Base-by-base conservation (phyloP, 2,888 invertebrate genomes). In the Bunonema sp. region DNA sequence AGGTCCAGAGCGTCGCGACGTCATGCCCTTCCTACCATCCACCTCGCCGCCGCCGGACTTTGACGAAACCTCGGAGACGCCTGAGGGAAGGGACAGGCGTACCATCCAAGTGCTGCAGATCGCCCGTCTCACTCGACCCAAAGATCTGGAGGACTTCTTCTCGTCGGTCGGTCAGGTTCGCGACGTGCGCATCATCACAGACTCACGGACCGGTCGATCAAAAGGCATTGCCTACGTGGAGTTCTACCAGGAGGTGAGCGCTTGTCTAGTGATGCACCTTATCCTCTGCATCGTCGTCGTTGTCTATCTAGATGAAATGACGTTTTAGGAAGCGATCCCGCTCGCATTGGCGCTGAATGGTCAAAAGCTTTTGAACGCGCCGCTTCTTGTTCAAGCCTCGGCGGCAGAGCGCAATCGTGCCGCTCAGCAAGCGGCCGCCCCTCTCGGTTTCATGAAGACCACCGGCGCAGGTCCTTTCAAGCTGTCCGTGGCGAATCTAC, bases 151-250 rank as follows among this genome's bases (percentile, higher is more conserved):
- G 73, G 93, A 97, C 72, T 99, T 99, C 72, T 97, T 97, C 72
- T 88, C 88, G 22, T 84, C 89, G 46, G 91, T 97, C 45, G 97
- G 97, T 33, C 89, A 89, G 78, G 77, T 78, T 10, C 79, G 88
- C 58, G 97, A 99, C 75, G 97, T 99, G 18, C 78, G 93, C 63
- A 80, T 99, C 58, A 99, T 99, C 44, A 89, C 89, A 42, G 97
- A 97, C 73, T 93, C 91, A 72, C 91, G 93, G 73, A 99, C 97
- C 0, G 79, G 93, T 67, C 76, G 93, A 54, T 93, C 93, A 16
- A 33, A 40, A 34, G 97, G 97, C 34, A 93, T 99, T 61, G 86
- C 93, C n/a, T 99, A 99, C 69, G 87, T 99, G 45, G 97, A 99
- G 74, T 99, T 97, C 70, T 82, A 83, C 71, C 91, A 93, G 74